These are phyloP conservation scores for Hermetia illucens DNA, from an alignment of 1,140 invertebrate species.

Conservation along the genomic window DNA sequence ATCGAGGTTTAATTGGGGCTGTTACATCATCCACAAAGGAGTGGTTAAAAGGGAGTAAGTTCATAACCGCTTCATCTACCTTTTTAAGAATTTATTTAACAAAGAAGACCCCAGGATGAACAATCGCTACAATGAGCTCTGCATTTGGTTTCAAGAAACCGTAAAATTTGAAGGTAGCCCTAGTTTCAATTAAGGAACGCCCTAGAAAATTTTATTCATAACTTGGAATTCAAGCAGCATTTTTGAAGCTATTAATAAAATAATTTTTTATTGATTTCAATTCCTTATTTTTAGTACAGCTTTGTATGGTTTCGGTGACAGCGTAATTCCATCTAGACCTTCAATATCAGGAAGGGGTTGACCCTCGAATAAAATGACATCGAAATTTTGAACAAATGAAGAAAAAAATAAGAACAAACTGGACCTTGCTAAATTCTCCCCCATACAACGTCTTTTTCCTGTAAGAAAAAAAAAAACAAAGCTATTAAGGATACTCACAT, in stretches of 20 bases:
- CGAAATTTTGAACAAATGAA: constrained; percentile 36
- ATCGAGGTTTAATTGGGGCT: too few relatives aligned
- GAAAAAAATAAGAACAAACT: constrained; percentile 40
- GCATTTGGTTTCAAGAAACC: too few relatives aligned
- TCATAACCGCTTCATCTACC: too few relatives aligned
- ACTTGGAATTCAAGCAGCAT: too few relatives aligned
- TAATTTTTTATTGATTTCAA: background rate
- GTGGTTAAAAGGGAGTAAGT: too few relatives aligned
- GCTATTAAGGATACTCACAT: constrained; percentile 2
- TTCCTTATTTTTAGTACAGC: constrained; percentile 15
- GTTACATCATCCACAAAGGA: too few relatives aligned
- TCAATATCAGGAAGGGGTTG: constrained; percentile 22
- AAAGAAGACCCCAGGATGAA: too few relatives aligned
- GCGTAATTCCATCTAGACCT: constrained; percentile 35
- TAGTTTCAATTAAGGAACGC: too few relatives aligned
- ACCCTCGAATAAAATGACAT: constrained; percentile 25
- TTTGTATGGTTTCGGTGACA: constrained; percentile 34
- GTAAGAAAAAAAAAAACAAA: constrained; percentile 8
- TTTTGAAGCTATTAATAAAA: background rate
- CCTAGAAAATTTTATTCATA: too few relatives aligned
- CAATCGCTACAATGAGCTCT: too few relatives aligned
- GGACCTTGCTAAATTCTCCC: constrained; percentile 41
- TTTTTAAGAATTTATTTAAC: too few relatives aligned
- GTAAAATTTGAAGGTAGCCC: too few relatives aligned
- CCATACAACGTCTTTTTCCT: constrained; percentile 47